Conservation (phyloP, 2,113 vertebrate genomes). For the Lophotis ruficrista region DNA sequence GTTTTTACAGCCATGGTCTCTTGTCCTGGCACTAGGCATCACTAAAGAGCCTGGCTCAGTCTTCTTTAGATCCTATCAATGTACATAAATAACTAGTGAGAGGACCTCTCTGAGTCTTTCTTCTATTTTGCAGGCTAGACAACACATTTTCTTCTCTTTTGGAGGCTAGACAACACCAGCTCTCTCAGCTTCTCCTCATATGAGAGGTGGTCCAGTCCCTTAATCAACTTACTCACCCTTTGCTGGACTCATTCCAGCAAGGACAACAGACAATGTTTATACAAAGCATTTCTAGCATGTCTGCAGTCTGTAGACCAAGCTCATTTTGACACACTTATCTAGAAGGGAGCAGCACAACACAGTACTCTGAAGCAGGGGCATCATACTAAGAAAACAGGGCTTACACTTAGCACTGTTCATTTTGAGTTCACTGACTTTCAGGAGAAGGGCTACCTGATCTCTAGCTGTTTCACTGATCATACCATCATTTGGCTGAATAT, state of each 20-base stretch:
- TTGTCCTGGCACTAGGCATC: not conserved
- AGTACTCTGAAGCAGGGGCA: not conserved
- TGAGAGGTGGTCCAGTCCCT: not conserved
- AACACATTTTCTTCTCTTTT: not conserved
- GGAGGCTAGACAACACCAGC: not conserved
- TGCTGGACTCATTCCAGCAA: not conserved
- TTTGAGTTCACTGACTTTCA: not conserved
- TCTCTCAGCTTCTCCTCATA: not conserved
- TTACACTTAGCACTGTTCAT: not conserved
- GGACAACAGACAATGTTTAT: not conserved
- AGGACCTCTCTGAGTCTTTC: not conserved
- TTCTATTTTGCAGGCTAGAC: not conserved
- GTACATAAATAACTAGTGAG: not conserved
- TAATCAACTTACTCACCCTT: not conserved
- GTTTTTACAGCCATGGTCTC: fast-evolving
- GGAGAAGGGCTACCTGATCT: not conserved
- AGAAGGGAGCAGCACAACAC: not conserved
- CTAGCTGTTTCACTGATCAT: not conserved
- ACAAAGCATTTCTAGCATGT: not conserved
- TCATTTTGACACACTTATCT: not conserved
- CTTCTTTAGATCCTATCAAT: not conserved
- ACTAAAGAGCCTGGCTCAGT: not conserved
- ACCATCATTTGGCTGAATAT: not conserved
- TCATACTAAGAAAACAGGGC: not conserved
- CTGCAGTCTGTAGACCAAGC: not conserved